Percentiles rank a stretch among this genome's conserved stretches.
These are phyloP conservation scores for Gortyna flavago DNA, from an alignment of 2,888 invertebrate species.

Conservation along the genomic window DNA sequence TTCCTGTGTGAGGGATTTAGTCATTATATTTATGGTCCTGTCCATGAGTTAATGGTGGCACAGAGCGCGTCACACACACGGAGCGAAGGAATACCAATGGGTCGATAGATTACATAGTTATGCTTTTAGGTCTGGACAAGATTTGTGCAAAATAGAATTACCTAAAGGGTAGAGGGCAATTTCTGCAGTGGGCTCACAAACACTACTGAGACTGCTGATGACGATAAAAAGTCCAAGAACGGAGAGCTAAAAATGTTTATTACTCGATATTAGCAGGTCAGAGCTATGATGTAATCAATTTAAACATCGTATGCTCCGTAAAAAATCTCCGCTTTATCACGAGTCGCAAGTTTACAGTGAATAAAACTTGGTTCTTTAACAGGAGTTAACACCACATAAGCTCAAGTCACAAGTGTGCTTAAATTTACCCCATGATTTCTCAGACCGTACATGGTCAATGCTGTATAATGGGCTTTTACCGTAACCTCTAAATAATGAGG, in stretches of 20 bases:
- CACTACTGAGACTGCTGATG: neutral
- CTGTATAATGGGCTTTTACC: conserved; percentile 35
- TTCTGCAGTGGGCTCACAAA: neutral
- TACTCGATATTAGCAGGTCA: too few relatives aligned
- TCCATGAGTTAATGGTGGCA: conserved; percentile 4
- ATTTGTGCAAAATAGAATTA: conserved; percentile 1
- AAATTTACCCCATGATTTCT: conserved; percentile 40
- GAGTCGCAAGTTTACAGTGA: conserved; percentile 17
- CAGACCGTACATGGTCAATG: conserved; percentile 23
- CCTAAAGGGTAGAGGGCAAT: neutral
- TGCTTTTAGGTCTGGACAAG: neutral
- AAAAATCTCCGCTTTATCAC: conserved; percentile 12
- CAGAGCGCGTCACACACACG: neutral
- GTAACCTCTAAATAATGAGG: conserved; percentile 44
- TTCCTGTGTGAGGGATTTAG: conserved; percentile 37
- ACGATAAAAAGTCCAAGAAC: neutral
- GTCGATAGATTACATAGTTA: neutral
- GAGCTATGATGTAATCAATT: conserved; percentile 1
- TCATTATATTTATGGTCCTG: conserved; percentile 16
- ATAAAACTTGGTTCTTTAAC: conserved; percentile 34
- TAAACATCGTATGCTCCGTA: neutral
- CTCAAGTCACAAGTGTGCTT: conserved; percentile 32
- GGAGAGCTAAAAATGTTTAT: neutral
- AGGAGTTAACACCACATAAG: conserved; percentile 18
- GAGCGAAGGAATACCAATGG: neutral